A percentile compares a stretch with the other conserved stretches of the same genome.
Evolutionary conservation across 2,797 vertebrate species (phyloP).

Genomic region (Epinephelus coioides): DNA sequence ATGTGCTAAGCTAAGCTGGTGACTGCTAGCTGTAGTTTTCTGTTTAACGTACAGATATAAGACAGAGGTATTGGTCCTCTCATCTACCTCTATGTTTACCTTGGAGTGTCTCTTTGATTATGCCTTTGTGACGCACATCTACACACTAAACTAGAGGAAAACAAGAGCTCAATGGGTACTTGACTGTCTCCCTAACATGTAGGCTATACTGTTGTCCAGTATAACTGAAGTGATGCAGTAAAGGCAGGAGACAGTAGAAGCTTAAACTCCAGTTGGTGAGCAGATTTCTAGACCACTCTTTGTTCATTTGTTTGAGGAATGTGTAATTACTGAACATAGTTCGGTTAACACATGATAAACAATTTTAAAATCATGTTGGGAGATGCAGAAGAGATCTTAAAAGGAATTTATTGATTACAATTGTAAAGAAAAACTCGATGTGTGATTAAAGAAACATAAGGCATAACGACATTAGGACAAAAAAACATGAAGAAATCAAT

Average conservation of each 20-base stretch:
- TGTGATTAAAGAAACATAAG: not conserved
- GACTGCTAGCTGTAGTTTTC: no score
- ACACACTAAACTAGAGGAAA: not conserved
- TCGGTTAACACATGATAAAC: not conserved
- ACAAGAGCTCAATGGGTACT: not conserved
- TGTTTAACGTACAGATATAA: no score
- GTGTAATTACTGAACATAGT: not conserved
- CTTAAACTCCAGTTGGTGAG: not conserved
- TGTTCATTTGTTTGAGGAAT: not conserved
- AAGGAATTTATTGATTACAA: not conserved
- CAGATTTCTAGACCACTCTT: not conserved
- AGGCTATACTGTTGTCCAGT: not conserved
- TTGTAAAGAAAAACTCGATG: no score
- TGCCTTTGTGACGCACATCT: not conserved
- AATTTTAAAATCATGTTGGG: not conserved
- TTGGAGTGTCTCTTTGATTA: not conserved
- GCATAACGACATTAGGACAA: not conserved
- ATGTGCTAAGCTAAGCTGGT: no score
- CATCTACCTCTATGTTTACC: not conserved
- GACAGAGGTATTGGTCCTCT: no score
- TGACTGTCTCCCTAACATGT: not conserved
- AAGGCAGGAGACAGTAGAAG: not conserved
- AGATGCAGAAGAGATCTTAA: not conserved
- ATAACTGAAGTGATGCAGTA: no score
- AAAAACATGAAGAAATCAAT: slow-evolving; percentile 18